These are phyloP conservation scores for Lasioglossum marginatum DNA, from an alignment of 2,888 invertebrate species.

Conservation along the genomic window DNA sequence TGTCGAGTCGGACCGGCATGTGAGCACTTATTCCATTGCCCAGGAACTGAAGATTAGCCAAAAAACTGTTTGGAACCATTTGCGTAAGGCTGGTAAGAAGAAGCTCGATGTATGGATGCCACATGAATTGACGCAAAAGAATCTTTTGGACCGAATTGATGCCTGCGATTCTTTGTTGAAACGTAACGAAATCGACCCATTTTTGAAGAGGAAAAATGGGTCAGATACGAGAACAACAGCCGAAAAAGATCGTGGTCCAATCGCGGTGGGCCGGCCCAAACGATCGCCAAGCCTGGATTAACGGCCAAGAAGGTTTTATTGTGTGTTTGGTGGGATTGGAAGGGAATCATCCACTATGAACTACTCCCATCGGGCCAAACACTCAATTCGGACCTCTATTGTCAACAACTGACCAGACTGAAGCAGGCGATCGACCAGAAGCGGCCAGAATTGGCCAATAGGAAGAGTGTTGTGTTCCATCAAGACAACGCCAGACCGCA, in stretches of 20 bases:
- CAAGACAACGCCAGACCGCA: no score
- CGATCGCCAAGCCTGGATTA: slow-evolving; percentile 42
- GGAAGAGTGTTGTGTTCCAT: no score
- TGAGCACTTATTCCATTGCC: background rate
- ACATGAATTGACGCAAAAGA: no score
- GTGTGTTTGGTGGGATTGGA: background rate
- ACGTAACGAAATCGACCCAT: no score
- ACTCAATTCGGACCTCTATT: slow-evolving; percentile 42
- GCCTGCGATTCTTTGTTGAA: no score
- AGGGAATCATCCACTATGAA: background rate
- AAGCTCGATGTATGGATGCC: no score
- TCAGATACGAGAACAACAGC: slow-evolving; percentile 9
- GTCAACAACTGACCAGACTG: slow-evolving; percentile 66
- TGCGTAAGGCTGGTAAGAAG: no score
- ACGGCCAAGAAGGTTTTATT: slow-evolving; percentile 32
- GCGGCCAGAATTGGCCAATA: no score
- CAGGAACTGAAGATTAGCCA: background rate
- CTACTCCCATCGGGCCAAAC: slow-evolving; percentile 34
- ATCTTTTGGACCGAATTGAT: no score
- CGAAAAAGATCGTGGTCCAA: slow-evolving; percentile 15
- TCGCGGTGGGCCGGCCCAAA: slow-evolving; percentile 50
- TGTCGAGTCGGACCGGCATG: background rate
- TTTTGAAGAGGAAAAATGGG: background rate
- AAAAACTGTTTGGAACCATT: background rate
- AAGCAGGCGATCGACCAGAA: slow-evolving; percentile 37